These are phyloP conservation scores for Syrphus vitripennis DNA, from an alignment of 2,888 invertebrate genomes.

Conservation along the genomic window DNA sequence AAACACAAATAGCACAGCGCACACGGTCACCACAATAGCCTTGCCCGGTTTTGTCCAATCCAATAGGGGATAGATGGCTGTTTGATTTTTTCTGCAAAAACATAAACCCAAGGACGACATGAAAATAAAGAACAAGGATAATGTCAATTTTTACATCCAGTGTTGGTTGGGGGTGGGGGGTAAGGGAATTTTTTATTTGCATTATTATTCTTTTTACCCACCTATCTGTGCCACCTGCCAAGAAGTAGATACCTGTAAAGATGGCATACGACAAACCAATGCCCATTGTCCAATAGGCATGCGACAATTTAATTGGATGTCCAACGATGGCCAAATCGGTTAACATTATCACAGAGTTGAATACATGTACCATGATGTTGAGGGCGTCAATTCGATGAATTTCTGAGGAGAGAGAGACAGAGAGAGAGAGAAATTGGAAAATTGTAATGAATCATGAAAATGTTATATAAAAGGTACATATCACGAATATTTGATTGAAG, in stretches of 20 bases:
- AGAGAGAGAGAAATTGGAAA: conserved; percentile 1
- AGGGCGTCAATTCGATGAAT: conserved; percentile 80
- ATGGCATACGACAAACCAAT: conserved; percentile 85
- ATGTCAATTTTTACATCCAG: not conserved
- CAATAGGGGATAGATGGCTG: conserved; percentile 88
- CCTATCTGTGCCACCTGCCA: conserved; percentile 87
- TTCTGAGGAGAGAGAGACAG: conserved; percentile 76
- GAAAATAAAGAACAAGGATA: conserved; percentile 18
- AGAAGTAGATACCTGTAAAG: conserved; percentile 87
- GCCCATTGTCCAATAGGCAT: conserved; percentile 83
- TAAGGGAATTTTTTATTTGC: not conserved
- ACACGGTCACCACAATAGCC: conserved; percentile 83
- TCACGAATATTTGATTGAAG: not conserved
- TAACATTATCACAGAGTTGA: conserved; percentile 89
- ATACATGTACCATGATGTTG: conserved; percentile 81
- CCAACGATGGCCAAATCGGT: conserved; percentile 86
- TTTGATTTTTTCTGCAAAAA: conserved; percentile 83
- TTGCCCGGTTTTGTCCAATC: conserved; percentile 87
- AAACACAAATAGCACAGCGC: conserved; percentile 84
- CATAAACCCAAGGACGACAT: conserved; percentile 73
- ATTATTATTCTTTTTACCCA: conserved; percentile 77
- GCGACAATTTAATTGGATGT: conserved; percentile 85
- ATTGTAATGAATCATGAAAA: not conserved
- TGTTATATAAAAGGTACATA: not conserved
- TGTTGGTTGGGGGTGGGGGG: not conserved